These are phyloP conservation scores for Natator depressus DNA, from an alignment of 2,113 vertebrate species.

Conservation along the genomic window DNA sequence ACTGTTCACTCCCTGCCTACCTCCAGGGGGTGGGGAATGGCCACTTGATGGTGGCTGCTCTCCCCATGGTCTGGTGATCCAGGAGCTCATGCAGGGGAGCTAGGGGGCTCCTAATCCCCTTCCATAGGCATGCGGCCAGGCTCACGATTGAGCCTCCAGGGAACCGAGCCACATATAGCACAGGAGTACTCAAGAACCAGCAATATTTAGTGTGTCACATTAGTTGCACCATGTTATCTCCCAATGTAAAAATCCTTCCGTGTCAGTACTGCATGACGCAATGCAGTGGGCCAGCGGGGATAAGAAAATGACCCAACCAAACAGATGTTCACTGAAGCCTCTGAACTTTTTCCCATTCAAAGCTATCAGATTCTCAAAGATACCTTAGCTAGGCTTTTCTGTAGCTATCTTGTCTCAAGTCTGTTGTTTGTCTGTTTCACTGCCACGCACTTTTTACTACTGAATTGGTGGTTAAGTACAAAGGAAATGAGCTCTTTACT, in stretches of 20 bases:
- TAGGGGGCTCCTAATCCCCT: background rate
- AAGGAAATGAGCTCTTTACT: background rate
- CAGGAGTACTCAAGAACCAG: background rate
- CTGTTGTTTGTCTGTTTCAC: too few species aligned
- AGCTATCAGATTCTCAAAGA: background rate
- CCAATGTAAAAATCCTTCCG: background rate
- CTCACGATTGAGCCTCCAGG: background rate
- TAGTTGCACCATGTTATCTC: background rate
- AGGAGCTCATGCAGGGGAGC: background rate
- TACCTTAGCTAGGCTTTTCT: background rate
- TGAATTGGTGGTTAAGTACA: background rate
- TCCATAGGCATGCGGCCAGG: background rate
- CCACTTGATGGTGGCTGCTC: background rate
- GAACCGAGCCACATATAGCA: background rate
- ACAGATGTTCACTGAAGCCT: background rate
- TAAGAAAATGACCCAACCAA: background rate
- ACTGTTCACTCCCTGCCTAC: rapidly evolving
- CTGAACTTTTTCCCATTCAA: background rate
- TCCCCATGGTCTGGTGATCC: background rate
- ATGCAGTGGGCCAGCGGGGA: background rate
- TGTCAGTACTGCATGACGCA: background rate
- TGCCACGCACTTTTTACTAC: background rate
- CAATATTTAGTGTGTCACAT: background rate
- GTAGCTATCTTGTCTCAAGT: background rate
- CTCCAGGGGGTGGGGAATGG: background rate